These are phyloP conservation scores for Arctopsyche grandis DNA, from an alignment of 1,140 invertebrate species.

Conservation along the genomic window DNA sequence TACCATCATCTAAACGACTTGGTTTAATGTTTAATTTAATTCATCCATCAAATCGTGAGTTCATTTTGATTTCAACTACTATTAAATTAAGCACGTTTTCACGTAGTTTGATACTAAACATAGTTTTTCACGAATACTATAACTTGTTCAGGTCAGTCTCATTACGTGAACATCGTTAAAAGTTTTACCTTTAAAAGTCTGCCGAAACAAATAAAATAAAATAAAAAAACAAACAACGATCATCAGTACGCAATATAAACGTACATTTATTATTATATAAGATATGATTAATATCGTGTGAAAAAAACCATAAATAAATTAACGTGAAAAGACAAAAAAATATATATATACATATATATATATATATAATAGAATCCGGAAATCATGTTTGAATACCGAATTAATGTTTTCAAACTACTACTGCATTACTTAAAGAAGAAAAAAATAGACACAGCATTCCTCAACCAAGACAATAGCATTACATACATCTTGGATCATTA, in stretches of 20 bases:
- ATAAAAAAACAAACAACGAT: not conserved
- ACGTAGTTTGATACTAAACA: too few relatives aligned
- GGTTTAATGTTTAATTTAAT: too few relatives aligned
- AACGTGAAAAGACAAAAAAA: too few relatives aligned
- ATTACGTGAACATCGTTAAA: conserved; percentile 26
- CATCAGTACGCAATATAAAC: not conserved
- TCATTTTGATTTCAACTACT: not conserved
- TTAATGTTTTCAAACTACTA: not conserved
- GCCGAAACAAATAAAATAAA: not conserved
- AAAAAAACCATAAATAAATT: not conserved
- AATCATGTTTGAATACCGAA: too few relatives aligned
- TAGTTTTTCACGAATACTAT: conserved; percentile 21
- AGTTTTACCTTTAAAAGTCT: conserved; percentile 12
- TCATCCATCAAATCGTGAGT: too few relatives aligned
- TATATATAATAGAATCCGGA: too few relatives aligned
- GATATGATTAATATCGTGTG: not conserved
- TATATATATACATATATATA: too few relatives aligned
- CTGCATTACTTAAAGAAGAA: not conserved
- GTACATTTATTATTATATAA: not conserved
- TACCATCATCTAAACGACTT: too few relatives aligned
- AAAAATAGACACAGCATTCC: not conserved
- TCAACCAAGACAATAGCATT: not conserved
- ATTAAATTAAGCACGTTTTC: conserved; percentile 1
- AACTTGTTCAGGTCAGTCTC: conserved; percentile 12
- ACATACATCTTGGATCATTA: not conserved